These are phyloP conservation scores for Drosophila anceps DNA, from an alignment of 2,888 invertebrate species.

Conservation along the genomic window DNA sequence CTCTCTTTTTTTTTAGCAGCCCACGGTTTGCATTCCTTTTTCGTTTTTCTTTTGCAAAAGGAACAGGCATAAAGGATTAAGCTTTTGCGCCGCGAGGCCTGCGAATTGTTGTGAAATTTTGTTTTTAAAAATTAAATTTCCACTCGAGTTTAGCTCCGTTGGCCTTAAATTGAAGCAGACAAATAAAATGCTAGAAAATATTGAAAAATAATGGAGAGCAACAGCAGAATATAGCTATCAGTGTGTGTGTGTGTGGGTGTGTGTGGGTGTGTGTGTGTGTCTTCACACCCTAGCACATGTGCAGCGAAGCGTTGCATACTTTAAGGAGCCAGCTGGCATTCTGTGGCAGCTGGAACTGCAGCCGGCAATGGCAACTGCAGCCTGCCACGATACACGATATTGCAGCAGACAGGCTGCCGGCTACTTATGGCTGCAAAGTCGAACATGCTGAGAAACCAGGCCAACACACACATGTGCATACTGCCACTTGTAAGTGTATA, in stretches of 20 bases:
- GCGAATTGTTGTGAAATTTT: slow-evolving; percentile 68
- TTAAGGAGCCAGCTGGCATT: slow-evolving; percentile 39
- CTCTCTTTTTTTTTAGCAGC: not conserved
- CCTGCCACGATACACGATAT: slow-evolving; percentile 52
- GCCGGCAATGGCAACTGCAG: slow-evolving; percentile 7
- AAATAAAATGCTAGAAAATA: slow-evolving; percentile 70
- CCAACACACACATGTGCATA: slow-evolving; percentile 40
- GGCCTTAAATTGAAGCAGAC: slow-evolving; percentile 53
- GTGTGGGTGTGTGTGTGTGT: not conserved
- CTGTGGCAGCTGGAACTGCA: slow-evolving; percentile 30
- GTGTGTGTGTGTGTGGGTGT: not conserved
- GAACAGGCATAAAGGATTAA: slow-evolving; percentile 76
- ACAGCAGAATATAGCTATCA: slow-evolving; percentile 1
- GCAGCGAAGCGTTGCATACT: slow-evolving; percentile 56
- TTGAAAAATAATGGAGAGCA: slow-evolving; percentile 61
- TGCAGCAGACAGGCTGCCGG: slow-evolving; percentile 65
- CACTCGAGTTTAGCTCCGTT: slow-evolving; percentile 26
- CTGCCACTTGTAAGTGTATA: slow-evolving; percentile 33
- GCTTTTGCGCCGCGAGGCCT: slow-evolving; percentile 71
- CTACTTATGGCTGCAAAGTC: slow-evolving; percentile 68
- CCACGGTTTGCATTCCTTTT: slow-evolving; percentile 40
- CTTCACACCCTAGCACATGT: slow-evolving; percentile 46
- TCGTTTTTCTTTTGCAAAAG: slow-evolving; percentile 31
- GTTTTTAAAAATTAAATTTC: slow-evolving; percentile 68
- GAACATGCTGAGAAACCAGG: slow-evolving; percentile 44